Evolutionary conservation across 2,888 invertebrate genomes (phyloP).

Genomic region (Macrosiphum euphorbiae): DNA sequence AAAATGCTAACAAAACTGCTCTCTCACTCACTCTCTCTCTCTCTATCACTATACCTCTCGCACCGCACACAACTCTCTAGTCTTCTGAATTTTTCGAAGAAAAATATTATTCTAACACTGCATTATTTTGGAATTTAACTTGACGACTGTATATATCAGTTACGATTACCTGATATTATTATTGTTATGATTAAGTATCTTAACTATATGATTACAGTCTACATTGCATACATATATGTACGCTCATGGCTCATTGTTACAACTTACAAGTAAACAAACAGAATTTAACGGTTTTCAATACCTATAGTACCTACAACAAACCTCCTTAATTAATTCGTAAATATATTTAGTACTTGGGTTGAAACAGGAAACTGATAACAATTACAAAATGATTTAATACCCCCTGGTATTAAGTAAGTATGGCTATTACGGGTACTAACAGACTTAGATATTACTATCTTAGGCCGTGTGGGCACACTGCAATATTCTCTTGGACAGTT

Average conservation of each 20-base stretch:
- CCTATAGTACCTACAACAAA: not conserved
- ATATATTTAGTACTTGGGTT: not conserved
- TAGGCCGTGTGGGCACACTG: not conserved
- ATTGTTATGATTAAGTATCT: not conserved
- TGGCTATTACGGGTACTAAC: not conserved
- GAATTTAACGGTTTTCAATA: not conserved
- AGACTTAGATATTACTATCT: too few relatives aligned
- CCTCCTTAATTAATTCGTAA: not conserved
- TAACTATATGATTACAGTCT: not conserved
- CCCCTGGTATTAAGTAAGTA: too few relatives aligned
- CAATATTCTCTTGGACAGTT: not conserved
- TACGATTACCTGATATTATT: not conserved
- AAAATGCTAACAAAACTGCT: not conserved
- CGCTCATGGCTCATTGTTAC: not conserved
- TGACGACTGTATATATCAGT: not conserved
- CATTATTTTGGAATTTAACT: not conserved
- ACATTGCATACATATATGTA: not conserved
- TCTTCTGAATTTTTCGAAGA: not conserved
- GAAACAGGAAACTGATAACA: not conserved
- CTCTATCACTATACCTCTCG: not conserved
- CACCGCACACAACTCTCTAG: not conserved
- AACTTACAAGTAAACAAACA: not conserved
- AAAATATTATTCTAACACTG: not conserved
- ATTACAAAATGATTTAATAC: too few relatives aligned
- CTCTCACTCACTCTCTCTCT: not conserved